Base-by-base conservation (phyloP, 2,113 vertebrate genomes). In the Ptychochromis oligacanthus region DNA sequence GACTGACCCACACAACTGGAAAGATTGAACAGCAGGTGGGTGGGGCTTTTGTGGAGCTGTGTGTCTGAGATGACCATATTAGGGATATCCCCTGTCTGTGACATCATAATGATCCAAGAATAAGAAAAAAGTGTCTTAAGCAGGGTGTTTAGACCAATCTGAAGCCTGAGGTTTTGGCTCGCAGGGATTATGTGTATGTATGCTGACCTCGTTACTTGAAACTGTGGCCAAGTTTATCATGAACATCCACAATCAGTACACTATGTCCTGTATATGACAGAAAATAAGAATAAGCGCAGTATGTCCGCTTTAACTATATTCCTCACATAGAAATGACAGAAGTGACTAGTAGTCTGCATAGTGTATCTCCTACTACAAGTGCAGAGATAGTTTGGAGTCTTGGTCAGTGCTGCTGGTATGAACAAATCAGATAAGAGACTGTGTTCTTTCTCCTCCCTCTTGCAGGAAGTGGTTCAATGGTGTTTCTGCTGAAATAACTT, bases 391-490 rank as follows among this genome's bases (percentile, higher is more conserved):
- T 59, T 38, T 56, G 43, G 24, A 54, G 31, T 72, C 31, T 75
- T 65, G 12, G 38, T 75, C 9, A 56, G 52, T 49, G 26, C 60
- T 3, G 14, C 17, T 43, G 31, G 12, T 80, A 67, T 82, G 70
- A 78, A 56, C 26, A 77, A 77, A 90, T 88, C 49, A 70, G 85
- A 89, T 89, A 81, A 81, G 22, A 49, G 7, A 75, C 64, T 83
- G 74, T 78, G 70, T 65, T 85, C 52, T 76, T 64, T 49, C 61
- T 88, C 38, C 77, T 85, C 76, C 67, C 31, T 84, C 52, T 20
- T 28, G 18, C 87, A 90, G 87, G 90, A 93, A 89, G 65, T 79
- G 24, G 59, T 62, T 87, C 55, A 74, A 14, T 85, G 17, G 31
- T 55, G 74, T 59, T 77, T 81, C 54, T 83, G 4, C 78, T 76